These are phyloP conservation scores for Archips crataeganus DNA, from an alignment of 2,888 invertebrate species.

Conservation along the genomic window DNA sequence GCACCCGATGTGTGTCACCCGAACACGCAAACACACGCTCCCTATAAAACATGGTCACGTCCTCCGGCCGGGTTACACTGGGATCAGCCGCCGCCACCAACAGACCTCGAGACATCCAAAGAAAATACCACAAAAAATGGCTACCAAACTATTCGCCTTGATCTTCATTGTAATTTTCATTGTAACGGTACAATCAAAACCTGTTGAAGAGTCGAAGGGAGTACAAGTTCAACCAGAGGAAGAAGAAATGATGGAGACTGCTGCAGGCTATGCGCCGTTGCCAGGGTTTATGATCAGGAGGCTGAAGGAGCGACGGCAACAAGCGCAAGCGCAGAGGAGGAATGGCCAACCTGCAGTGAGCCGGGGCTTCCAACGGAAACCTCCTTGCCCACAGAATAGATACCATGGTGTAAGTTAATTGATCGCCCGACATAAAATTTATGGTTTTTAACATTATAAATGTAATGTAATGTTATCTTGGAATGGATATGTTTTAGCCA, in stretches of 20 bases:
- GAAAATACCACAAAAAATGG: slow-evolving; percentile 49
- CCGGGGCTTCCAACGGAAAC: slow-evolving; percentile 46
- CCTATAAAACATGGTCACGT: slow-evolving; percentile 69
- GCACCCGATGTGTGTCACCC: slow-evolving; percentile 78
- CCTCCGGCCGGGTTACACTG: slow-evolving; percentile 55
- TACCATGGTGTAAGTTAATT: slow-evolving; percentile 52
- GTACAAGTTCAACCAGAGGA: slow-evolving; percentile 39
- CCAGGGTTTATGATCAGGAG: slow-evolving; percentile 78
- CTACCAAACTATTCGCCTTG: slow-evolving; percentile 52
- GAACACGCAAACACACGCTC: slow-evolving; percentile 49
- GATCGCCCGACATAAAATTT: no score
- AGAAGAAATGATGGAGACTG: slow-evolving; percentile 74
- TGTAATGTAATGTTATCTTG: no score
- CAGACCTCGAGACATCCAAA: slow-evolving; percentile 9
- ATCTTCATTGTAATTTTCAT: slow-evolving; percentile 50
- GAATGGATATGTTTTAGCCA: no score
- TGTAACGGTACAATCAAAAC: slow-evolving; percentile 55
- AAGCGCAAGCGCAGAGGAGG: slow-evolving; percentile 64
- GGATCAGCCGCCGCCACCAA: slow-evolving; percentile 59
- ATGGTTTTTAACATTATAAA: no score
- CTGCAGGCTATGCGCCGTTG: slow-evolving; percentile 74
- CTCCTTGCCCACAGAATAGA: slow-evolving; percentile 51
- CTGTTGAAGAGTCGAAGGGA: slow-evolving; percentile 53
- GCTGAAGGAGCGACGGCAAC: slow-evolving; percentile 67
- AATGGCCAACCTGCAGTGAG: slow-evolving; percentile 50